These are phyloP conservation scores for Cybosia mesomella DNA, from an alignment of 2,888 invertebrate genomes.

Conservation along the genomic window DNA sequence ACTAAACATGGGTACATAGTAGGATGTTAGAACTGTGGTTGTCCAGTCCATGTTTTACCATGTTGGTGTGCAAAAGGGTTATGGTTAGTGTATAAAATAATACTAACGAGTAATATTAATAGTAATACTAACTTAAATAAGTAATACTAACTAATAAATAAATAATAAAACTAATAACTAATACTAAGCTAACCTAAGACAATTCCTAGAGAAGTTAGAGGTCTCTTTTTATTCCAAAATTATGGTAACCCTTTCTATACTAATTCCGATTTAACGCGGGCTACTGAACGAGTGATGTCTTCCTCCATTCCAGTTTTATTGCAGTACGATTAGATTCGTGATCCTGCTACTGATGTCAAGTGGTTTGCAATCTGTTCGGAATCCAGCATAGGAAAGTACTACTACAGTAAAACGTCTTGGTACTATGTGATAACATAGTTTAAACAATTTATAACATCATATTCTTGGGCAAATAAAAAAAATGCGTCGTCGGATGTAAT, in stretches of 20 bases:
- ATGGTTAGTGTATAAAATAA: no score
- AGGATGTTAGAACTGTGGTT: no score
- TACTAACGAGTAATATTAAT: no score
- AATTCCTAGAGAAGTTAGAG: background rate
- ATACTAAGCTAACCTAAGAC: background rate
- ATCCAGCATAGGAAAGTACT: slow-evolving; percentile 8
- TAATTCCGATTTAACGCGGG: slow-evolving; percentile 68
- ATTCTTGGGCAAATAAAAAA: background rate
- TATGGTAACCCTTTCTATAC: slow-evolving; percentile 41
- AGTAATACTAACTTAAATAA: no score
- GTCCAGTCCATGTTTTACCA: no score
- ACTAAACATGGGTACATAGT: no score
- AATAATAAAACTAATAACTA: no score
- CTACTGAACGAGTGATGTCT: slow-evolving; percentile 62
- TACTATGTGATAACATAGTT: background rate
- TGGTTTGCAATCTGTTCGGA: slow-evolving; percentile 25
- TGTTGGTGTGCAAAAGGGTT: no score
- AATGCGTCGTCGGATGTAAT: no score
- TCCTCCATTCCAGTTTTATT: slow-evolving; percentile 71
- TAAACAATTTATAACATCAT: background rate
- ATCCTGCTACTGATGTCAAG: slow-evolving; percentile 26
- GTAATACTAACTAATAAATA: no score
- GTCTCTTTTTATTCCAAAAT: background rate
- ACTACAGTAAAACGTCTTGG: background rate
- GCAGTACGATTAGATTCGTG: slow-evolving; percentile 53